Conservation (phyloP, 2,888 invertebrate species). For the Hanleya hanleyi region DNA sequence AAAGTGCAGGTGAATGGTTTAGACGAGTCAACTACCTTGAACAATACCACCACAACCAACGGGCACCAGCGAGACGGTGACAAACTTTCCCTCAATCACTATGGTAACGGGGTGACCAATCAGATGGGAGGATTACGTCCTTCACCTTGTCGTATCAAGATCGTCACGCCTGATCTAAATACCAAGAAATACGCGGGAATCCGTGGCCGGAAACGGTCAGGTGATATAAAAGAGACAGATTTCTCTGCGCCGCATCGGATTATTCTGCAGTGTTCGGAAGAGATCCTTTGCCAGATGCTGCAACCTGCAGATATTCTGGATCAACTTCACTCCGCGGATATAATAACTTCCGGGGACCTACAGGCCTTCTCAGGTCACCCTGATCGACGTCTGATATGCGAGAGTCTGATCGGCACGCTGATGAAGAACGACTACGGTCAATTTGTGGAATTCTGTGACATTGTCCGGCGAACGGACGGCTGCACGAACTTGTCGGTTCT, state of each 20-base stretch:
- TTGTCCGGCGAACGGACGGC: conserved; percentile 47
- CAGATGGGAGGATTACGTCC: neutral
- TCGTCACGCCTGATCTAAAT: conserved; percentile 52
- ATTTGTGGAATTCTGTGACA: conserved; percentile 61
- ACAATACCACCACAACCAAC: neutral
- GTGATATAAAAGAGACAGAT: conserved; percentile 38
- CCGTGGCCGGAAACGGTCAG: conserved; percentile 47
- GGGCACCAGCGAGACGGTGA: neutral
- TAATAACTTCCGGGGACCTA: conserved; percentile 50
- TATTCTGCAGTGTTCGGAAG: conserved; percentile 57
- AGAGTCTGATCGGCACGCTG: conserved; percentile 52
- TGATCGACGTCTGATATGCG: conserved; percentile 57
- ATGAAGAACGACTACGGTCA: conserved; percentile 48
- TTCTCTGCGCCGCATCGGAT: conserved; percentile 49
- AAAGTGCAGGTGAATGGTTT: conserved; percentile 3
- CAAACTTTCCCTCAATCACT: neutral
- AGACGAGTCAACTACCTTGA: neutral
- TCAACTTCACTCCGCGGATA: conserved; percentile 42
- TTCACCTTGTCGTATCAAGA: conserved; percentile 34
- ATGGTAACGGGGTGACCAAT: neutral
- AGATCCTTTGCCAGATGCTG: conserved; percentile 60
- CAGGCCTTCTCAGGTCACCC: conserved; percentile 55
- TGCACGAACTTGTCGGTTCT: conserved; percentile 56
- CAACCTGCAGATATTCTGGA: conserved; percentile 57
- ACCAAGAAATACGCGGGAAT: conserved; percentile 39